Conservation (phyloP, 1,140 invertebrate species). For the Euglossa dilemma region DNA sequence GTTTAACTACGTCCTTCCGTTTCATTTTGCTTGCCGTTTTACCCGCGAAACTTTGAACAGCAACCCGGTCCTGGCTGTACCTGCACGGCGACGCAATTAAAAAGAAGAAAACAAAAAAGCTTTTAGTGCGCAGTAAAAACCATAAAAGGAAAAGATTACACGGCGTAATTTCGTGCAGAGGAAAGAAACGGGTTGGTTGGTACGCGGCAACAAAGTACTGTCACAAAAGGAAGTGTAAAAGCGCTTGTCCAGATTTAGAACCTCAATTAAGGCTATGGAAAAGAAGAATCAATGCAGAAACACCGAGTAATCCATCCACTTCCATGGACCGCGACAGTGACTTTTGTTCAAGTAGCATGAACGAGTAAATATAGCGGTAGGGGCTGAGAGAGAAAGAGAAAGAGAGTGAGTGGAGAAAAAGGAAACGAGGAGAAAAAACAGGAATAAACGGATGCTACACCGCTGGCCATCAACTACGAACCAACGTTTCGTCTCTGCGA, state of each 20-base stretch:
- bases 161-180: constrained; percentile 40
- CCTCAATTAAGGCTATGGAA: constrained; percentile 49
- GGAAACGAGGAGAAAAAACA: neutral
- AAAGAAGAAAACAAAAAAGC: constrained; percentile 47
- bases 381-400: neutral
- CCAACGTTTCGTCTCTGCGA: neutral
- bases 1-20: constrained; percentile 1
- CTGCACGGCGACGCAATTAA: constrained; percentile 13
- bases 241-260: constrained; percentile 44
- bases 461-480: neutral
- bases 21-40: neutral
- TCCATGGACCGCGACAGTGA: constrained; percentile 37
- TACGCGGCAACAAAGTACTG: constrained; percentile 28
- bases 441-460: constrained; percentile 3
- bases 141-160: constrained; percentile 44
- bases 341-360: constrained; percentile 45
- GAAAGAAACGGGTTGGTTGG: constrained; percentile 26
- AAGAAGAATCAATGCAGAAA: constrained; percentile 49
- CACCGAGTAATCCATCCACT: constrained; percentile 51
- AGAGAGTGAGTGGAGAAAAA: neutral
- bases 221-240: constrained; percentile 40
- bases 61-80: neutral
- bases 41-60: constrained; percentile 14
- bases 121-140: constrained; percentile 38
- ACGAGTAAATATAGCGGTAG: constrained; percentile 19